Conservation (phyloP, 2,113 vertebrate species). For the Lota lota region DNA sequence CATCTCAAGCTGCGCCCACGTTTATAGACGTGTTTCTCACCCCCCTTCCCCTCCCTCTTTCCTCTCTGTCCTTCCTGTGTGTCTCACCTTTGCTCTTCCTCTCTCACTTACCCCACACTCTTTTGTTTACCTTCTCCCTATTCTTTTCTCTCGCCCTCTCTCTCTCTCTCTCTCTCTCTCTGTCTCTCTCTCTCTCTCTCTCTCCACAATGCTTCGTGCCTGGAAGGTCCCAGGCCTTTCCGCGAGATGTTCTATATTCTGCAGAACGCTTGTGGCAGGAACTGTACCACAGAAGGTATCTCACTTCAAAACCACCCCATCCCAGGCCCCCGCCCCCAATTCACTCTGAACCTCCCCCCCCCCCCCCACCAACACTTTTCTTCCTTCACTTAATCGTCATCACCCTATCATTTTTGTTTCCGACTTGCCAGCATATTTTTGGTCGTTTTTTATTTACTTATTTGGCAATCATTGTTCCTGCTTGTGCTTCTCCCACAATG, state of each 20-base stretch:
- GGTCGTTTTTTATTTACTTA: background rate
- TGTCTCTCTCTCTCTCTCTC: slow-evolving; percentile 36
- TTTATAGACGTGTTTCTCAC: background rate
- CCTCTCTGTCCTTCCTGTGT: background rate
- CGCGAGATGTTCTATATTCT: slow-evolving; percentile 99
- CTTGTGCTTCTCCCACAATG: slow-evolving; percentile 5
- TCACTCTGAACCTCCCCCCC: background rate
- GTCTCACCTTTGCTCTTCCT: background rate
- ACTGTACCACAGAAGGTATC: slow-evolving; percentile 99
- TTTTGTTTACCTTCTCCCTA: background rate
- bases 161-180: slow-evolving; percentile 17
- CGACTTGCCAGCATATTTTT: background rate
- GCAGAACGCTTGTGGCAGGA: slow-evolving; percentile 97
- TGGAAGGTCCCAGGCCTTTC: slow-evolving; percentile 97
- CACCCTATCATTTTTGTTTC: background rate
- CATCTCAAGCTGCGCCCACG: too few relatives aligned
- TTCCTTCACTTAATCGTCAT: background rate
- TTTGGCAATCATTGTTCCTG: slow-evolving; percentile 29
- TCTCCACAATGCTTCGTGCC: slow-evolving; percentile 79
- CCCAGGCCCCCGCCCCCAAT: background rate
- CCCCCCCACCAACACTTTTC: background rate
- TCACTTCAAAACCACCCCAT: slow-evolving; percentile 42
- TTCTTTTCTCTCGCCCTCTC: slow-evolving; percentile 3
- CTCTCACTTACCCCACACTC: background rate
- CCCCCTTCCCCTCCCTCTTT: background rate